phyloP scores from a whole-genome alignment of 30 jellyfish, hydroid and myxozoan genomes.

The Catostylus mosaicus region DNA sequence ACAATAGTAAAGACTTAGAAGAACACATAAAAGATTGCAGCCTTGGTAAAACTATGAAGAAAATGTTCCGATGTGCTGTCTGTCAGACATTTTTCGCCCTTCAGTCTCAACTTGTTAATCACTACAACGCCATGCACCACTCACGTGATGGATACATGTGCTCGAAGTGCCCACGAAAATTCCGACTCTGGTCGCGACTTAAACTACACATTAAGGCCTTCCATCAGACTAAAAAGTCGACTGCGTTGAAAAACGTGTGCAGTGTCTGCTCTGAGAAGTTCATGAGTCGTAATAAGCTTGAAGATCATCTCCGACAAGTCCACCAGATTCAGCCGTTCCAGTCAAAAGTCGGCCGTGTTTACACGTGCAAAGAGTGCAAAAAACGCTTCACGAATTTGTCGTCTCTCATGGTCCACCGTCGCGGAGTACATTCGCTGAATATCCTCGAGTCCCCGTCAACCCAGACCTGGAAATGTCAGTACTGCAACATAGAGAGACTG shows the following conservation, averaged over 20 bases:
- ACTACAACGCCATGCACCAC: constrained; percentile 60
- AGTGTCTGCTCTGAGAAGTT: constrained; percentile 64
- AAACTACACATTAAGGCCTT: constrained; percentile 79
- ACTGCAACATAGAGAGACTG: constrained; percentile 63
- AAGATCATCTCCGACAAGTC: constrained; percentile 61
- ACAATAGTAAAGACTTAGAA: constrained; percentile 15
- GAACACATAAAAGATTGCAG: constrained; percentile 35
- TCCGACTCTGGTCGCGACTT: constrained; percentile 84
- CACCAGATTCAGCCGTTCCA: constrained; percentile 70
- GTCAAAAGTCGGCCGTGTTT: constrained; percentile 66
- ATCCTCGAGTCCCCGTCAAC: constrained; percentile 61
- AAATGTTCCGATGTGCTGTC: constrained; percentile 73
- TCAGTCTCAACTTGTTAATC: constrained; percentile 63
- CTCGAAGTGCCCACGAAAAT: constrained; percentile 81
- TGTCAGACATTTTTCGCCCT: constrained; percentile 77
- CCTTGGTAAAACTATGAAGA: constrained; percentile 30
- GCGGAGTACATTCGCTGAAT: constrained; percentile 74
- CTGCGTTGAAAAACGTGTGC: constrained; percentile 49
- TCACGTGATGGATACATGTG: constrained; percentile 83
- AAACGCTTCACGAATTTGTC: constrained; percentile 72
- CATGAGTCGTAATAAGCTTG: constrained; percentile 64
- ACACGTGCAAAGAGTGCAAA: constrained; percentile 83
- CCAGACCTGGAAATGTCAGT: constrained; percentile 71
- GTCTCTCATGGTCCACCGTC: constrained; percentile 75
- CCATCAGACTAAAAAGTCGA: constrained; percentile 52